Percentiles rank a stretch among this genome's conserved stretches.
Conservation (phyloP, 2,888 invertebrate genomes). For the Aporophyla nigra region DNA sequence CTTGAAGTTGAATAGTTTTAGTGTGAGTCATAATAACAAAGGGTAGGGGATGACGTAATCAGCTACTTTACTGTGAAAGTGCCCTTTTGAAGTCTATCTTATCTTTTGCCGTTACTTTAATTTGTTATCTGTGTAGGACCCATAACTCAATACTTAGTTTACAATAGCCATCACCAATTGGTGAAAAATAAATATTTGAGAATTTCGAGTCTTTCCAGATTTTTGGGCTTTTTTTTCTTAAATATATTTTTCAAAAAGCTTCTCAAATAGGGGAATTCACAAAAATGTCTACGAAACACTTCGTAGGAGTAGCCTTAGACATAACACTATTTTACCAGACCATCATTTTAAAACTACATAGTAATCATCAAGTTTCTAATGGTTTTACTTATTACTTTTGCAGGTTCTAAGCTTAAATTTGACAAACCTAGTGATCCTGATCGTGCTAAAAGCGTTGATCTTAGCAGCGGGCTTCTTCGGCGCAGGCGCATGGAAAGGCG, state of each 20-base stretch:
- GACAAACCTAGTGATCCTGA: conserved; percentile 94
- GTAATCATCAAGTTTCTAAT: neutral
- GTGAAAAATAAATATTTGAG: neutral
- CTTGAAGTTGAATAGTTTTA: conserved; percentile 52
- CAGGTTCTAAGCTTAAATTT: conserved; percentile 95
- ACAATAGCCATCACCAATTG: neutral
- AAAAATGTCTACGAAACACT: neutral
- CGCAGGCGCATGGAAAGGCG: conserved; percentile 92
- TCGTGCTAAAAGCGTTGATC: conserved; percentile 95
- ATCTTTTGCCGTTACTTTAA: conserved; percentile 29
- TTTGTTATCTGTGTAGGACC: conserved; percentile 12
- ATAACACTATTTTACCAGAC: neutral
- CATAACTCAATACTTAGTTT: neutral
- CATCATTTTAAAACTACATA: neutral
- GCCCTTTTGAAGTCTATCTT: conserved; percentile 5
- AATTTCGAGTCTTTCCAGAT: neutral
- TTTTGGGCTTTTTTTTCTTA: neutral
- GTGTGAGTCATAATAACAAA: conserved; percentile 50
- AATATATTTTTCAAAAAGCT: neutral
- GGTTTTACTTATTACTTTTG: conserved; percentile 27
- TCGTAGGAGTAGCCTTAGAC: neutral
- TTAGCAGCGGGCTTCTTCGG: conserved; percentile 95
- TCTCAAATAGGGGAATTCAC: neutral
- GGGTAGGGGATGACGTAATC: conserved; percentile 53
- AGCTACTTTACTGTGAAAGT: conserved; percentile 1